Conservation (phyloP, 2,797 vertebrate species). For the Triplophysa bombifrons region DNA sequence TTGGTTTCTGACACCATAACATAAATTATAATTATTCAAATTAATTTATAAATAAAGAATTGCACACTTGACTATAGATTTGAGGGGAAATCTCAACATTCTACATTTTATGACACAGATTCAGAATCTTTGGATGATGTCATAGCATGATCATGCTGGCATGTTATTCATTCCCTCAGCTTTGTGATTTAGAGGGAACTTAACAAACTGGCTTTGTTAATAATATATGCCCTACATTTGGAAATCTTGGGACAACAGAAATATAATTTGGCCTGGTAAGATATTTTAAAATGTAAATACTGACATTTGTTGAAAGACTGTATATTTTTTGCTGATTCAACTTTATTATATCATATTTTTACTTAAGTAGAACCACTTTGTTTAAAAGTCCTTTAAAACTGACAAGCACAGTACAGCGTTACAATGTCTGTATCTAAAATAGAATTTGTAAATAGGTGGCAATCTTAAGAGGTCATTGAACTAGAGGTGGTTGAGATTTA, state of each 20-base stretch:
- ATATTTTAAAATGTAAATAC: neutral
- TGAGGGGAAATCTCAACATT: neutral
- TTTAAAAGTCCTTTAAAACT: neutral
- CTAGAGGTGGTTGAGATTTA: constrained; percentile 61
- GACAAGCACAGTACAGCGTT: neutral
- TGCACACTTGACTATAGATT: neutral
- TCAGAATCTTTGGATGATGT: neutral
- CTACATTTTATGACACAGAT: neutral
- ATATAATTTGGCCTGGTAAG: neutral
- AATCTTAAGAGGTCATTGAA: constrained; percentile 50
- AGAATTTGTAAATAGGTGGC: neutral
- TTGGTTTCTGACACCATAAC: neutral
- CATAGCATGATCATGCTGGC: neutral
- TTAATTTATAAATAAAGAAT: neutral
- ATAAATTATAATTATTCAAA: neutral
- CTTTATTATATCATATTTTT: too few relatives aligned
- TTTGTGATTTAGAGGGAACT: neutral
- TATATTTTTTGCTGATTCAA: neutral
- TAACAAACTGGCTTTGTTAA: neutral
- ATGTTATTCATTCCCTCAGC: neutral
- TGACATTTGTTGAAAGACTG: too few relatives aligned
- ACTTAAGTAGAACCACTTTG: neutral
- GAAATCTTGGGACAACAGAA: neutral
- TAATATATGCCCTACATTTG: neutral
- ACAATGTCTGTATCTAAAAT: neutral